Base-by-base conservation (phyloP, 2,888 invertebrate genomes). In the Ophion ellenae region DNA sequence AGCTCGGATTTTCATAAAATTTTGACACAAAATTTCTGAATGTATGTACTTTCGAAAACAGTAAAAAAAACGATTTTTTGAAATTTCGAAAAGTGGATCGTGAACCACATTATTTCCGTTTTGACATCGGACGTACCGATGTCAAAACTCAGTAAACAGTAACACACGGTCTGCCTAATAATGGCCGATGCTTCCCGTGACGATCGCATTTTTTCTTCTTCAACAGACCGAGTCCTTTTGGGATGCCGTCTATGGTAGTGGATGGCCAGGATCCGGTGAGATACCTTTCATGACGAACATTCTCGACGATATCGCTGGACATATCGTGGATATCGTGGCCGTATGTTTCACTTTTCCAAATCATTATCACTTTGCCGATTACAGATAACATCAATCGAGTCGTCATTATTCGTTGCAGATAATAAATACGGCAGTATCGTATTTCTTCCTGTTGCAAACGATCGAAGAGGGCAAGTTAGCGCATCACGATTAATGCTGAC, bases 361-460 rank as follows among this genome's bases (percentile, higher is more conserved):
- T 24, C 14, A 14, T 10, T 57, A 10, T 57, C 57, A 1, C 7
- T n/a, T 3, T n/a, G 7, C 24, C 32, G 17, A 63, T 24, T n/a
- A 61, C 61, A 61, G 9, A 20, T 20, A 5, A 61, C 20, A 9
- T 0, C 47, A 20, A 9, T 7, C 61, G 61, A 57, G n/a, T 17
- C 5, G 2, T 20, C 61, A 3, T 7, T 61, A n/a, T 61, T 61
- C 6, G 3, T 14, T 14, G 47, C 85, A 88, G 88, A 71, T 88
- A 11, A n/a, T 84, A 2, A 88, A 88, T 53, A 87, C 88, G 7
- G 77, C 88, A 9, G 53, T 85, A 47, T 88, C 87, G 7, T 87
- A 88, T 28, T 88, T 85, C 81, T 87, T 87, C 57, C 36, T 88
- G 53, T 64, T 88, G 7, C 80, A 79, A 79, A 83, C 86, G 7